Evolutionary conservation across 1,140 invertebrate genomes (phyloP), one percentile per base, ranked within the genome.

Genomic region (Bombus picipes): DNA sequence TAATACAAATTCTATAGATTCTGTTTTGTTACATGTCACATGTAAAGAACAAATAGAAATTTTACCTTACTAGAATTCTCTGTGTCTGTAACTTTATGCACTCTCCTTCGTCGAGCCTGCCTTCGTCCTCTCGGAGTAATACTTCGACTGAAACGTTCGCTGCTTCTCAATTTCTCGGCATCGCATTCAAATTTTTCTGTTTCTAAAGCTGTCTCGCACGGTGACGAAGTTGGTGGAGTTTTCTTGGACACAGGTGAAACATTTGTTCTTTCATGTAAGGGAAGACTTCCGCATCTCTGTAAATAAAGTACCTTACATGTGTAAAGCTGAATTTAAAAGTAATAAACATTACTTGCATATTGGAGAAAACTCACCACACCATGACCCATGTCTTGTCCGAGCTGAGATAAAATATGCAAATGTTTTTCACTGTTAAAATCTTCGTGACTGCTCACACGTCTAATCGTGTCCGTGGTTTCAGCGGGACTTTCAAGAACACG

Each of bases 391-490:
- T 95, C 94, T 91, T 92, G 91, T 75, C 94, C 89, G 75, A 94
- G 80, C 83, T 94, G 93, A 57, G 92, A 92, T 83, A 95, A 91
- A 80, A 94, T 94, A 41, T 96, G 95, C 43, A 95, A 90, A 83
- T 96, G 95, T 90, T 95, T 94, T 43, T 94, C 93, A 77, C 94
- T 95, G 76, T 96, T 96, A 89, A 97, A 96, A 93, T 97, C 96
- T 90, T 97, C 96, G 93, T 96, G 96, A 83, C 96, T 97, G 68
- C 96, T 97, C 12, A 97, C 96, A 81, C 96, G 93, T 59, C 96
- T 94, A 47, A 97, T 97, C 59, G 95, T 95, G 68, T 95, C 95
- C 39, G 94, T 92, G 22, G 93, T 91, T 37, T 95, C 93, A 22
- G 92, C 91, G 41, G 91, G 92, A 75, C 93, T 94, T 81, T 95